phyloP scores from a whole-genome alignment of 2,113 vertebrate species.

The Takifugu bimaculatus region DNA sequence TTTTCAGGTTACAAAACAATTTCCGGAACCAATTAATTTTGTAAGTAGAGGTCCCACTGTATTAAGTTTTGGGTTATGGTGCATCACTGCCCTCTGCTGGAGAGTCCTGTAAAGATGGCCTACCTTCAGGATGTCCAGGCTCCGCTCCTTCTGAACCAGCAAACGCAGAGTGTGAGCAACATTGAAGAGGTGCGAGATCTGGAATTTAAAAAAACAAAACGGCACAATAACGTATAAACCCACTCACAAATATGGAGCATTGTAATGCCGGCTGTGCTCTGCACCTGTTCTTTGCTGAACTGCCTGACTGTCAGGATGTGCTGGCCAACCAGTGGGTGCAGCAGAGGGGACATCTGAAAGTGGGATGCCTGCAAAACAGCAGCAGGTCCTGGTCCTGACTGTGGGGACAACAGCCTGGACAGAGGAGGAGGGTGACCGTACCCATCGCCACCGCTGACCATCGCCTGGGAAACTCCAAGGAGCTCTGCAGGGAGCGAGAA shows the following conservation, averaged over 20 bases:
- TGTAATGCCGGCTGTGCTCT: not conserved
- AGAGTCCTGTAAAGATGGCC: not conserved
- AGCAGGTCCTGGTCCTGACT: conserved; percentile 57
- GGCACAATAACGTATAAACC: too few species aligned
- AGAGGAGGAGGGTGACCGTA: conserved; percentile 76
- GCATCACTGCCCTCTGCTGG: too few species aligned
- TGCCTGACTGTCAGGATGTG: conserved; percentile 88
- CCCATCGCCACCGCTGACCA: conserved; percentile 55
- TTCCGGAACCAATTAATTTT: too few species aligned
- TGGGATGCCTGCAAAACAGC: conserved; percentile 63
- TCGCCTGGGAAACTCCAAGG: conserved; percentile 5
- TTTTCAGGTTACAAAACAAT: too few species aligned
- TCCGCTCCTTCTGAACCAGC: conserved; percentile 94
- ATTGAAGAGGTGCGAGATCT: conserved; percentile 95
- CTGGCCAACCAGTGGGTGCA: conserved; percentile 87
- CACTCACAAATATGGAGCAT: not conserved
- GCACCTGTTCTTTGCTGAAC: conserved; percentile 96
- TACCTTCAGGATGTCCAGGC: conserved; percentile 95
- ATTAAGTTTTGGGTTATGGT: too few species aligned
- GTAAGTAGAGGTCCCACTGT: too few species aligned
- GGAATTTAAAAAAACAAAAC: conserved; percentile 1
- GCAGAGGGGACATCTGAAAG: conserved; percentile 81
- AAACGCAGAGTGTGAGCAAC: conserved; percentile 87
- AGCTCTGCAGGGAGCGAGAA: conserved; percentile 55
- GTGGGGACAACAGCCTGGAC: conserved; percentile 85